Percentiles rank a stretch among this genome's conserved stretches.
These are phyloP conservation scores for Crypturellus tataupa DNA, from an alignment of 2,797 vertebrate species.

Conservation along the genomic window DNA sequence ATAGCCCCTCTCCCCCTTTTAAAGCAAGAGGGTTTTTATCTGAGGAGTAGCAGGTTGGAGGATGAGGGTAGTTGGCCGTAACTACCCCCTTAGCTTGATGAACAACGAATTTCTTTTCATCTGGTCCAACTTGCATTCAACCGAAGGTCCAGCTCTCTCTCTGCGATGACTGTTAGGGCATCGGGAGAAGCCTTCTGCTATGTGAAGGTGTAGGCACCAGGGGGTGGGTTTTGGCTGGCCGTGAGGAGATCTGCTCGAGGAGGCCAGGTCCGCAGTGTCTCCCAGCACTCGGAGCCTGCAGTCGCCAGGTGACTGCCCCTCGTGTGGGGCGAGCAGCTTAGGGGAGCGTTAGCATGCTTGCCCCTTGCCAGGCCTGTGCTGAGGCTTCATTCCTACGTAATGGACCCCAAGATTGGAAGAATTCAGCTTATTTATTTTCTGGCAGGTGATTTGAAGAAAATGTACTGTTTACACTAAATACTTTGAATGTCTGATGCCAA, in stretches of 20 bases:
- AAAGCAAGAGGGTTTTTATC: neutral
- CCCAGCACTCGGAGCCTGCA: neutral
- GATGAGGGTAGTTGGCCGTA: neutral
- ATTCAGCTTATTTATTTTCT: neutral
- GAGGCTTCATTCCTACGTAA: neutral
- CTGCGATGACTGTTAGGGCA: neutral
- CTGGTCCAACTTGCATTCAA: neutral
- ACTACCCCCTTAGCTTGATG: neutral
- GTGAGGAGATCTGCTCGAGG: neutral
- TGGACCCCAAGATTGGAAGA: neutral
- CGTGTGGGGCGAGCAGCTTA: rapidly evolving
- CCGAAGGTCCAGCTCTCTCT: neutral
- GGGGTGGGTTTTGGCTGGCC: neutral
- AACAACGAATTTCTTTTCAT: neutral
- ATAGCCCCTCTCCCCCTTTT: too few relatives aligned
- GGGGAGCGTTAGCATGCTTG: neutral
- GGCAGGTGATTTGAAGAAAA: neutral
- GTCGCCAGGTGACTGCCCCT: neutral
- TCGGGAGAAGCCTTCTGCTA: neutral
- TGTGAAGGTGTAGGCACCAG: neutral
- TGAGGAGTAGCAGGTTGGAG: neutral
- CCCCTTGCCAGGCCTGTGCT: neutral
- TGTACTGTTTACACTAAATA: neutral
- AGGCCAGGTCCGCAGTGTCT: neutral
- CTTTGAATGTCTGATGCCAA: neutral